Conservation (phyloP, 1,140 invertebrate genomes). For the Sesamia nonagrioides region DNA sequence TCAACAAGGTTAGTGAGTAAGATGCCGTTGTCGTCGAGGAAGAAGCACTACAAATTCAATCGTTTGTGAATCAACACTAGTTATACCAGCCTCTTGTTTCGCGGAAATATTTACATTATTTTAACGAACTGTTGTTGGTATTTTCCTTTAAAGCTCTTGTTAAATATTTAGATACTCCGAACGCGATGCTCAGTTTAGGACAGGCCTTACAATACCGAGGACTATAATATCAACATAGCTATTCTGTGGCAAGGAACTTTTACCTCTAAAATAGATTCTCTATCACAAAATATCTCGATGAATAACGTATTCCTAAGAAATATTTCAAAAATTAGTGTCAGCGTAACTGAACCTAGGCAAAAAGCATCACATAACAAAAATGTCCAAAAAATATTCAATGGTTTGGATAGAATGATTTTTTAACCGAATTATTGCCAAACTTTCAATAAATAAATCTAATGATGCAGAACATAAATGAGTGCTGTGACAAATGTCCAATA, state of each 20-base stretch:
- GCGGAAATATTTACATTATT: constrained; percentile 62
- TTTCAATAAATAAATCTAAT: background rate
- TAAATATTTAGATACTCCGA: constrained; percentile 21
- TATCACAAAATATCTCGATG: no score
- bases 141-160: constrained; percentile 34
- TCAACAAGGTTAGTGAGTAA: constrained; percentile 19
- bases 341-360: background rate
- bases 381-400: background rate
- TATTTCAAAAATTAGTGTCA: no score
- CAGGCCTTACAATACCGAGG: background rate
- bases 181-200: constrained; percentile 4
- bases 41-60: constrained; percentile 41
- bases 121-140: constrained; percentile 59
- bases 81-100: constrained; percentile 57
- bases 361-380: background rate
- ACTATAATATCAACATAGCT: background rate
- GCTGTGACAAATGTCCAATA: background rate
- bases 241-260: no score
- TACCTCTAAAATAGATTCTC: no score
- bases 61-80: constrained; percentile 50
- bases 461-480: constrained; percentile 1
- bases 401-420: background rate
- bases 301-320: no score
- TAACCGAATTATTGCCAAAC: background rate
- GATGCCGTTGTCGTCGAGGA: background rate